Evolutionary conservation across 2,888 invertebrate species (phyloP), one percentile per base, ranked within the genome.

Genomic region (Hylaea fasciaria): DNA sequence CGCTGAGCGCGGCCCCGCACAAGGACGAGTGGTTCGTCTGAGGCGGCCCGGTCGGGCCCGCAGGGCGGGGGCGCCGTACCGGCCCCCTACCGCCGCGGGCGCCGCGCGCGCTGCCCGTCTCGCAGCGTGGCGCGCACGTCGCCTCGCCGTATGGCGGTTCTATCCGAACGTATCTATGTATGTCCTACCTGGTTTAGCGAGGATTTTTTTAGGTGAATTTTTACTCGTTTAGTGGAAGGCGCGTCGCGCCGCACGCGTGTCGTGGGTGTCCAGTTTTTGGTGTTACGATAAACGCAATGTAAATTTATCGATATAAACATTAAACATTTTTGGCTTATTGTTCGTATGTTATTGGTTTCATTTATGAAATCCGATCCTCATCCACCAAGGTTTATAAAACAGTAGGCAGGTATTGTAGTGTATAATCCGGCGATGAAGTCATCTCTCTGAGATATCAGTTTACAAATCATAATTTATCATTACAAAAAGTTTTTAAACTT

Each of bases 11-110:
- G 63, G 85, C 95, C 95, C 95, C 94, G 91, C 95, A 97, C 93
- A 97, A 97, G 92, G 97, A 97, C 94, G 97, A 97, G 94, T 97
- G 97, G 97, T 97, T 96, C 94, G 97, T 97, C 93, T 95, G 93
- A 93, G 82, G 84, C 85, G 84, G 84, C 84, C 85, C 81, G 85
- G 80, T 71, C 83, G 86, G 85, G 84, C 85, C 83, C 86, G 85
- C 85, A 85, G 85, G 84, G 87, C 78, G 84, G 85, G 85, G 84
- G 84, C 81, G 78, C 83, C 81, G 85, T 85, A 83, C 85, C 85
- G 80, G 83, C 83, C 85, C 85, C 84, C 83, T 66, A 63, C 71
- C 71, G 60, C 66, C 67, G 61, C 53, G 67, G 57, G 62, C 64
- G 61, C 57, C 57, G 48, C 54, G 45, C 61, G 49, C 65, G 63